phyloP scores from a whole-genome alignment of 2,113 vertebrate genomes.

The Oceanodroma tethys region DNA sequence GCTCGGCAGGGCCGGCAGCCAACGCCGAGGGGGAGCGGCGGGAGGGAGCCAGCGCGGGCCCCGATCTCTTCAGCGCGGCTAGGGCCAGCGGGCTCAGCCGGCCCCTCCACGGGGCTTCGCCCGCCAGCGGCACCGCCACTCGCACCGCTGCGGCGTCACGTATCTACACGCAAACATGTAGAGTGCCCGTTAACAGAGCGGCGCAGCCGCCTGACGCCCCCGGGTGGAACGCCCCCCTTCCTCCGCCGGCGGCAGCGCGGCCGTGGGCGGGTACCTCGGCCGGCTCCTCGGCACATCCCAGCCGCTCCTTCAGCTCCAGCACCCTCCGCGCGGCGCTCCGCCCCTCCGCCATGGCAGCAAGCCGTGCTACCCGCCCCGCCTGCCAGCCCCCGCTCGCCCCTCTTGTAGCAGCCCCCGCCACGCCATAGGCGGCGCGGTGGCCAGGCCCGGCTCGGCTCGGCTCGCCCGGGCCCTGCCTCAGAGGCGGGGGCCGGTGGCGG shows the following conservation, averaged over 20 bases:
- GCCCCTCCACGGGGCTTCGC: not conserved
- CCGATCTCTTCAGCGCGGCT: fast-evolving
- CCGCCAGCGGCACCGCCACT: not conserved
- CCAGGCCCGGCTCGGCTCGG: too few relatives aligned
- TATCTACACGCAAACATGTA: fast-evolving
- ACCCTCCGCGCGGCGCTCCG: slow-evolving; percentile 51
- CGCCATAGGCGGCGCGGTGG: not conserved
- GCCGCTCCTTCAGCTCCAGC: slow-evolving; percentile 67
- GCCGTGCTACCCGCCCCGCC: not conserved
- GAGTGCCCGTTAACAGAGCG: fast-evolving
- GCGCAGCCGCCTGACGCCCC: fast-evolving
- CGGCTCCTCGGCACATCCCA: slow-evolving; percentile 46
- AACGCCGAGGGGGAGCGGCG: fast-evolving
- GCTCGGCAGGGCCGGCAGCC: not conserved
- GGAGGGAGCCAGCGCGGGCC: too few relatives aligned
- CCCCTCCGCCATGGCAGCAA: not conserved
- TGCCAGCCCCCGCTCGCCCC: fast-evolving
- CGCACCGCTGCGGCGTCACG: not conserved
- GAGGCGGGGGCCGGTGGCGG: not conserved
- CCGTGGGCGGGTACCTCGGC: slow-evolving; percentile 62
- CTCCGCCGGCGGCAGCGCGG: too few relatives aligned
- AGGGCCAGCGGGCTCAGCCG: too few relatives aligned
- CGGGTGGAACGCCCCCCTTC: fast-evolving
- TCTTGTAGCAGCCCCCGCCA: not conserved
- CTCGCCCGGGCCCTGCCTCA: fast-evolving